phyloP scores from a whole-genome alignment of 2,888 invertebrate species.

The Morpho helenor region DNA sequence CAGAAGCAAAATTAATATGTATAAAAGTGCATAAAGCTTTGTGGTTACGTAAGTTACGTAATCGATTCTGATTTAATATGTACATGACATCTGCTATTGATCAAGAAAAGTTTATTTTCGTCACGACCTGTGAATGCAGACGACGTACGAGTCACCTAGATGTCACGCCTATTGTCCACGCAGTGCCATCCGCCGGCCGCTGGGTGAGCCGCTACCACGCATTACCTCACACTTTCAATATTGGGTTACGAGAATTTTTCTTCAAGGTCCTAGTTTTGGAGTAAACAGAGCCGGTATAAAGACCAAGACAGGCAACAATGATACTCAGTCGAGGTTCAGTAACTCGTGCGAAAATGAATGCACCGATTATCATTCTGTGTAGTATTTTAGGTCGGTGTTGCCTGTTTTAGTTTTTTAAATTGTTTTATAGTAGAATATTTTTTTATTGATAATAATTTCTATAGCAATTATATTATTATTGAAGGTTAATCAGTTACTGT shows the following conservation, averaged over 20 bases:
- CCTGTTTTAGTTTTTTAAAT: too few species aligned
- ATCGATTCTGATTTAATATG: conserved; percentile 18
- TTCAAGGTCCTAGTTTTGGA: conserved; percentile 75
- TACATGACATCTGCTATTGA: conserved; percentile 20
- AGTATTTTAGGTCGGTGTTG: conserved; percentile 63
- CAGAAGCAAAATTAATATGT: conserved; percentile 1
- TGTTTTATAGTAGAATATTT: too few species aligned
- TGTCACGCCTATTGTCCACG: conserved; percentile 76
- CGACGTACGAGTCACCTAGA: conserved; percentile 71
- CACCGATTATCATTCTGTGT: conserved; percentile 53
- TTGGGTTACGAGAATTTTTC: conserved; percentile 78
- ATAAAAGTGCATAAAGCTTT: conserved; percentile 11
- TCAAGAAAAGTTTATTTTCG: conserved; percentile 28
- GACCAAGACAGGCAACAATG: conserved; percentile 66
- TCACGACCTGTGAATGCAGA: conserved; percentile 62
- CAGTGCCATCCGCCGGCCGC: conserved; percentile 51
- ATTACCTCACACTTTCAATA: conserved; percentile 78
- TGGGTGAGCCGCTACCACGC: conserved; percentile 69
- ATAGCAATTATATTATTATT: too few species aligned
- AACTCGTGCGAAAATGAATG: conserved; percentile 67
- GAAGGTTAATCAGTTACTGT: too few species aligned
- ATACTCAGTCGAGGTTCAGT: conserved; percentile 62
- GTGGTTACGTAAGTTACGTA: conserved; percentile 16
- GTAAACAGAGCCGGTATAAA: conserved; percentile 76
- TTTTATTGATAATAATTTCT: too few species aligned